A percentile compares a stretch with the other conserved stretches of the same genome.
phyloP scores from a whole-genome alignment of 2,113 vertebrate genomes.

The Cyanistes caeruleus region DNA sequence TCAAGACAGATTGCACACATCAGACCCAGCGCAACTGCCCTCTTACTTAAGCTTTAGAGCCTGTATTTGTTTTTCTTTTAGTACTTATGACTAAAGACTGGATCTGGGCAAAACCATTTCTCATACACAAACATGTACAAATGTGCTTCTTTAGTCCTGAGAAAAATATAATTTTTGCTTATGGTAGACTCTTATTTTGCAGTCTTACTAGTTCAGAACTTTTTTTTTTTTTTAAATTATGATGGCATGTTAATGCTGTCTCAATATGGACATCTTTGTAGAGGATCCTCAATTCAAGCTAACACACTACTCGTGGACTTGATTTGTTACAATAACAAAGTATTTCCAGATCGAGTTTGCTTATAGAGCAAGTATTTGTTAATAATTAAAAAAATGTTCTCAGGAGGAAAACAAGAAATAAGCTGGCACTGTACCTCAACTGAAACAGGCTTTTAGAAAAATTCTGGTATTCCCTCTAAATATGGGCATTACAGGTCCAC shows the following conservation, averaged over 20 bases:
- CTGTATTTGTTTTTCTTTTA: background rate
- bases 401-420: background rate
- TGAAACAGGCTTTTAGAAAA: background rate
- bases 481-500: background rate
- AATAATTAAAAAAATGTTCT: background rate
- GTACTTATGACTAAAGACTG: background rate
- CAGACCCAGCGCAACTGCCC: background rate
- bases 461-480: background rate
- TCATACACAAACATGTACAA: background rate
- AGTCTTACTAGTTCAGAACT: background rate
- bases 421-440: background rate
- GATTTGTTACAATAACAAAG: background rate
- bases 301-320: background rate
- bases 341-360: background rate
- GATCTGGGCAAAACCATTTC: background rate
- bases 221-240: background rate
- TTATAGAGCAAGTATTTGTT: background rate
- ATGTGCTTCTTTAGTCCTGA: background rate
- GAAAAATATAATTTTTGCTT: background rate
- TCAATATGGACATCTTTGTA: background rate
- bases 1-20: fast-evolving
- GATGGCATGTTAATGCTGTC: background rate
- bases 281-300: background rate
- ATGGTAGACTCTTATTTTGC: background rate
- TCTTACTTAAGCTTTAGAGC: background rate